Base-by-base conservation (phyloP, 2,888 invertebrate species). In the Noctua comes region DNA sequence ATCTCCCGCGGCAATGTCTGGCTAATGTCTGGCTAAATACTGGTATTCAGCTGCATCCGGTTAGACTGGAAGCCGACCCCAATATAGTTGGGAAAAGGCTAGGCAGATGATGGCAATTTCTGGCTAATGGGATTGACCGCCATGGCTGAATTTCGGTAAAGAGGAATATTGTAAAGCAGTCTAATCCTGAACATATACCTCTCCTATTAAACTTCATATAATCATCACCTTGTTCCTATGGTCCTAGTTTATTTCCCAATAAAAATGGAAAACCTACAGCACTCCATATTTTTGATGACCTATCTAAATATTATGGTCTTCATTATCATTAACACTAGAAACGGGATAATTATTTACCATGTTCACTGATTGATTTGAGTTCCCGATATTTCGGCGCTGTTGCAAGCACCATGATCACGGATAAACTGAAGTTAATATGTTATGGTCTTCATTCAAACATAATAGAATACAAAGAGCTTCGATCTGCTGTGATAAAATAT, bases 251-350 rank as follows among this genome's bases (percentile, higher is more conserved):
- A 48, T 27, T 46, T 8, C 36, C 13, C 11, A 62, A 68, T 68
- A 66, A 68, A 77, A 71, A 68, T 40, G 51, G 76, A 51, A 40
- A 3, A 27, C 1, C 11, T 10, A 3, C 27, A 1, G 8, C 16
- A 24, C 40, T 8, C 18, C 54, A 64, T 54, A 31, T 69, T 36
- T 70, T 73, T 40, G 31, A 62, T 27, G 21, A n/a, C 11, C 51
- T 62, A 18, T 70, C 57, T 43, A 62, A 70, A 73, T 69, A 65
- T 73, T 70, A 31, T n/a, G n/a, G n/a, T n/a, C n/a, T n/a, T n/a
- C n/a, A n/a, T n/a, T n/a, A n/a, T n/a, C n/a, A n/a, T n/a, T n/a
- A n/a, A n/a, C n/a, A n/a, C n/a, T n/a, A n/a, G n/a, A n/a, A n/a
- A n/a, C n/a, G n/a, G n/a, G n/a, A n/a, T n/a, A n/a, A n/a, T n/a